Conservation (phyloP, 2,797 vertebrate species). For the Manis crassicaudata region DNA sequence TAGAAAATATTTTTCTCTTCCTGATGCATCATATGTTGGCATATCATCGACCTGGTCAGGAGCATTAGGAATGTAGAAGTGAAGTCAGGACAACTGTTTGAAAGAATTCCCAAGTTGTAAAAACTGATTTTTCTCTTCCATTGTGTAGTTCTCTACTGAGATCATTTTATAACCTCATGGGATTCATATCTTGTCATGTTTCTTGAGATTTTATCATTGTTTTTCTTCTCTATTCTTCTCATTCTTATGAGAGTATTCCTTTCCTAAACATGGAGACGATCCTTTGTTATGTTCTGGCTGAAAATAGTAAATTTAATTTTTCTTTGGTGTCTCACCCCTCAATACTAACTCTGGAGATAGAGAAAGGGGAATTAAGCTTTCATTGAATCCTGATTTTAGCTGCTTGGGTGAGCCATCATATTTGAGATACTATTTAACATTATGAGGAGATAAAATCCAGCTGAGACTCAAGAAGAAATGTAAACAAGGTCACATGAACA, state of each 20-base stretch:
- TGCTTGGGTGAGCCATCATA: constrained; percentile 53
- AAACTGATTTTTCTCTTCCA: constrained; percentile 19
- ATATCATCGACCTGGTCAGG: constrained; percentile 9
- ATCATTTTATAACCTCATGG: constrained; percentile 32
- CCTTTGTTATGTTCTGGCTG: constrained; percentile 28
- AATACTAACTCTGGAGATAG: not conserved
- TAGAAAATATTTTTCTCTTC: constrained; percentile 49
- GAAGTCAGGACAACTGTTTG: not conserved
- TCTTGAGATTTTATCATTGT: constrained; percentile 53
- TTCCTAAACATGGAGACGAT: constrained; percentile 43
- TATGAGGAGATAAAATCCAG: constrained; percentile 70
- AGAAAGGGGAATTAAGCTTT: constrained; percentile 45
- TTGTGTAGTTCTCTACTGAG: constrained; percentile 28
- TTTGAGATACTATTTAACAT: constrained; percentile 63
- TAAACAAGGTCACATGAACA: constrained; percentile 73
- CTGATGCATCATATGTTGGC: not conserved
- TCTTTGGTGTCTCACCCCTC: not conserved
- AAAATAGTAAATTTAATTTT: constrained; percentile 36
- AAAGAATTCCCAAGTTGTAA: constrained; percentile 39
- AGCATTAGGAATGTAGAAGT: not conserved
- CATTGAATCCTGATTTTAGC: constrained; percentile 47
- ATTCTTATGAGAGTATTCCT: constrained; percentile 4
- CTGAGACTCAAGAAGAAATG: constrained; percentile 64
- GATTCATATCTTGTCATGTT: constrained; percentile 11
- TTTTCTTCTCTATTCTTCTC: constrained; percentile 11